These are phyloP conservation scores for Troides helena DNA, from an alignment of 2,888 invertebrate species.

Conservation along the genomic window DNA sequence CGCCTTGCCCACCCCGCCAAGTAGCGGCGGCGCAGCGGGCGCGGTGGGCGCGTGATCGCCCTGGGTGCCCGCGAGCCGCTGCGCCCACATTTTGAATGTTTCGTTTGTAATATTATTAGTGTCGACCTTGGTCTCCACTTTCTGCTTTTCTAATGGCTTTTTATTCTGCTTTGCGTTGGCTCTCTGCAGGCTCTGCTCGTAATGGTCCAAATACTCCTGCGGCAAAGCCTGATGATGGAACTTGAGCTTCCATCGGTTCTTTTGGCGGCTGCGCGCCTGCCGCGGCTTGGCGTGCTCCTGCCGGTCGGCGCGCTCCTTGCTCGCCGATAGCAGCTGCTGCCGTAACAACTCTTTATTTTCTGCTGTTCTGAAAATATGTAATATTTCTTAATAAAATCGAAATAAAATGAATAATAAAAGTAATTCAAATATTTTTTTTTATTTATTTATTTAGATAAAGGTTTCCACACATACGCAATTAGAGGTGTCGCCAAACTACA, in stretches of 20 bases:
- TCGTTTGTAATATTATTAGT: conserved; percentile 78
- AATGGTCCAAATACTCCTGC: conserved; percentile 88
- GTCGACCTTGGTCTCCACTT: conserved; percentile 62
- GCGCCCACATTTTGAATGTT: conserved; percentile 87
- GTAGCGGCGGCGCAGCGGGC: conserved; percentile 58
- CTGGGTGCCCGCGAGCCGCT: conserved; percentile 87
- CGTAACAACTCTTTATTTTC: conserved; percentile 73
- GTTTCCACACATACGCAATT: no score
- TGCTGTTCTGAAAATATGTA: conserved; percentile 57
- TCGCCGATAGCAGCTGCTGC: conserved; percentile 67
- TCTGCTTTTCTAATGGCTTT: conserved; percentile 58
- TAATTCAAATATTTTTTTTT: no score
- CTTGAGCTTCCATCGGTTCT: conserved; percentile 86
- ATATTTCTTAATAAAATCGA: neutral
- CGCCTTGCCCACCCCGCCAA: conserved; percentile 49
- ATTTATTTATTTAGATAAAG: no score
- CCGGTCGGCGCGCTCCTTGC: conserved; percentile 63
- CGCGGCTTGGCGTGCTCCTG: conserved; percentile 59
- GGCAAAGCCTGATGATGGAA: conserved; percentile 90
- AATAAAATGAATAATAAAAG: neutral
- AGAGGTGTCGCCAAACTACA: no score
- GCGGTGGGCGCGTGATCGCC: conserved; percentile 86
- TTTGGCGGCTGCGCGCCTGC: conserved; percentile 75
- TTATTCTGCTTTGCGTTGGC: conserved; percentile 62
- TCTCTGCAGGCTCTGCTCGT: conserved; percentile 85